Evolutionary conservation across 2,888 invertebrate genomes (phyloP), one percentile per base, ranked within the genome.

Genomic region (Noctua pronuba): DNA sequence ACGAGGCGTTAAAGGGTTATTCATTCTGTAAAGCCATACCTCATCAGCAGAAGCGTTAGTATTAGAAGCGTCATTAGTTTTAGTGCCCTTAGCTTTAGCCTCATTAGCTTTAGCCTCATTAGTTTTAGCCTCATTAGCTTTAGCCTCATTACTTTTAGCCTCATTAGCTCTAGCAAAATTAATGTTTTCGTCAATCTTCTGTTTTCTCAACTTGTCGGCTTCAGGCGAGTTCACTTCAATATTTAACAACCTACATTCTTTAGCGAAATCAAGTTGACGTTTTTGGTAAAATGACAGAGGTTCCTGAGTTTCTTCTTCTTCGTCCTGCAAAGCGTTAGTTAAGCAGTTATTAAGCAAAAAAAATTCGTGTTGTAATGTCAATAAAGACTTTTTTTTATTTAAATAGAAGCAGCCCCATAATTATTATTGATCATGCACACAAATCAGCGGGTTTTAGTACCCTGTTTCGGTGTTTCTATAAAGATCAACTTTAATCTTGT

Each of bases 211-310:
- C 73, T 93, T 90, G 66, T 93, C 92, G 38, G 95, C 96, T 92
- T 96, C 95, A 73, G 93, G 92, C 16, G 96, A 96, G 84, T 95
- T 92, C 73, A 94, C 89, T 80, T 95, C 96, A 86, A 96, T 95
- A 76, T 95, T 92, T 80, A 96, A 90, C 87, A 96, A 95, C 93
- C 94, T 95, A 94, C 96, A 96, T 88, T 97, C 94, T 86, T 95
- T 96, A 85, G 95, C 94, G 83, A 96, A 96, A 80, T 97, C 97
- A 55, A 95, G 91, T 83, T 96, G 96, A 84, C 95, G 93, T 84
- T 96, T 96, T 91, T 96, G 95, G 87, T 95, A 97, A 88, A 94
- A 96, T 4, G 97, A 97, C 77, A 96, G 83, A 28, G 97, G 96
- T 86, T 96, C 97, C 80, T 95, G 96, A 49, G 94, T 93, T 75